Evolutionary conservation across 2,113 vertebrate species (phyloP), one percentile per base, ranked within the genome.

Genomic region (Seriola aureovittata): DNA sequence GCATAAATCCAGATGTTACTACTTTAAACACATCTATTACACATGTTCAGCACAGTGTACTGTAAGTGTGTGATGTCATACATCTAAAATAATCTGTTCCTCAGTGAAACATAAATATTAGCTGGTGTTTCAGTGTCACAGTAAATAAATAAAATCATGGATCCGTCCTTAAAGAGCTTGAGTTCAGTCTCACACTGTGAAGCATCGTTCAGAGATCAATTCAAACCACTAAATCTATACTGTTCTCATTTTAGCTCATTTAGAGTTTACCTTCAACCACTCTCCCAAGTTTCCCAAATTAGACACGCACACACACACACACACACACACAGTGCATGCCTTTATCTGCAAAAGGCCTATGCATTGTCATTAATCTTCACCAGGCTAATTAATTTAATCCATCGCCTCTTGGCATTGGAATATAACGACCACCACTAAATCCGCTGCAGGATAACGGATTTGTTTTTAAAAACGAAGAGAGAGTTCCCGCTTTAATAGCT

Each of bases 331-430:
- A 68, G 83, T 75, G 80, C 68, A 29, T 3, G 57, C 70, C 71
- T 83, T 92, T 92, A 89, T 93, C 91, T 91, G 65, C 84, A 87
- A 16, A 80, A 84, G 87, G 89, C 86, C 90, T 88, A 48, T 90
- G 87, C 88, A 86, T 91, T 67, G 87, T 85, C 90, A 92, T 93
- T 93, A 93, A 95, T 94, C 91, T 94, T 90, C 88, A 87, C 46
- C 80, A 13, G 85, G 89, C 89, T 94, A 94, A 95, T 94, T 94
- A 92, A 95, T 93, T 93, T 91, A 93, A 93, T 90, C 88, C 92
- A 93, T 92, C 85, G 85, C 89, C 88, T 93, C 84, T 89, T 85
- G 89, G 80, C 91, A 86, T 67, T 17, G 75, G 84, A 89, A 84
- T 87, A 89, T 85, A 90, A 87, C 81, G 79, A 91, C 88, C 83